These are phyloP conservation scores for Eupithecia vulgata DNA, from an alignment of 2,888 invertebrate species.

Conservation along the genomic window DNA sequence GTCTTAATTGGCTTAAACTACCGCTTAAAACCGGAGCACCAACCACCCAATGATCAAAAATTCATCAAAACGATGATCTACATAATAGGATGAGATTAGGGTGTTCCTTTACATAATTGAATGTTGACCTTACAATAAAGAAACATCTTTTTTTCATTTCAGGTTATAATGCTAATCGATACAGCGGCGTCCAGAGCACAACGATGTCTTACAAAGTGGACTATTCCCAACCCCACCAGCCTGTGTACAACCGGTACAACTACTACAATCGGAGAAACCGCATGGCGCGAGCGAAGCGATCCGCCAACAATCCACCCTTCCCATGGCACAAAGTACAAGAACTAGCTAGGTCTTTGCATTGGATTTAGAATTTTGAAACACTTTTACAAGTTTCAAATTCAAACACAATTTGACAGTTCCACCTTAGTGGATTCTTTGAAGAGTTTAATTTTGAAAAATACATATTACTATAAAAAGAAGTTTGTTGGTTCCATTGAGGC, in stretches of 20 bases:
- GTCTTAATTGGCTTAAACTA: background rate
- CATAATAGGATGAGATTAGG: no score
- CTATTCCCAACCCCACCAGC: conserved; percentile 78
- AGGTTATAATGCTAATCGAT: conserved; percentile 77
- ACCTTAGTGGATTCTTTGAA: background rate
- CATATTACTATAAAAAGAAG: conserved; percentile 51
- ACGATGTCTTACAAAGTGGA: conserved; percentile 80
- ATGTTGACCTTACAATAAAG: no score
- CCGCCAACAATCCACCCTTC: conserved; percentile 85
- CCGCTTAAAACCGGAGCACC: background rate
- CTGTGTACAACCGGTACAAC: conserved; percentile 76
- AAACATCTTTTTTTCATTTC: conserved; percentile 40
- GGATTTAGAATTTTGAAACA: conserved; percentile 77
- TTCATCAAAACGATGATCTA: no score
- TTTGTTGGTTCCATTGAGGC: conserved; percentile 79
- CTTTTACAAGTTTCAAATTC: conserved; percentile 6
- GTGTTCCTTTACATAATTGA: no score
- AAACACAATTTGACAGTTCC: background rate
- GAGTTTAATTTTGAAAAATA: conserved; percentile 4
- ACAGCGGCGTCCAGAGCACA: conserved; percentile 73
- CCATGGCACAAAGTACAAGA: conserved; percentile 91
- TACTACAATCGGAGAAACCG: conserved; percentile 79
- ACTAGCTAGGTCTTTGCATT: conserved; percentile 86
- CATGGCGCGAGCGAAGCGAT: conserved; percentile 68
- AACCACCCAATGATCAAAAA: no score